A percentile compares a stretch with the other conserved stretches of the same genome.
phyloP scores from a whole-genome alignment of 1,140 invertebrate genomes.

The Micrasema minimum region DNA sequence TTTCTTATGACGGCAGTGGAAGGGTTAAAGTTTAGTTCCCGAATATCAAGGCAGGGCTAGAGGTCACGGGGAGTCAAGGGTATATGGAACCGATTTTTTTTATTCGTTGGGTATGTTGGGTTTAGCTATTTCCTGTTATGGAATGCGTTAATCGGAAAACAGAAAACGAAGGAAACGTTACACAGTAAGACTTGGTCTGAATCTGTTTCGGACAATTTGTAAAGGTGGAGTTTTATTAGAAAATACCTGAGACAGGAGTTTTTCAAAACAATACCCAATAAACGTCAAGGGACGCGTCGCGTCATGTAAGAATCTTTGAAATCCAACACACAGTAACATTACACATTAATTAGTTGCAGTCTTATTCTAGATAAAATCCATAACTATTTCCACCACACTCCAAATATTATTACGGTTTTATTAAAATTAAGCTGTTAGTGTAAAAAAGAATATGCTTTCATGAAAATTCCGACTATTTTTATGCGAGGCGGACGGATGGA shows the following conservation, averaged over 20 bases:
- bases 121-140: constrained; percentile 17
- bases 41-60: constrained; percentile 28
- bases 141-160: constrained; percentile 26
- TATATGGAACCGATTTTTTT: constrained; percentile 23
- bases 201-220: background rate
- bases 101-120: constrained; percentile 11
- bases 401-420: no score
- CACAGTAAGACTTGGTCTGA: background rate
- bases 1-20: background rate
- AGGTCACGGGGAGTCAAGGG: constrained; percentile 19
- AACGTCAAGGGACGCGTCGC: no score
- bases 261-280: background rate
- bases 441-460: no score
- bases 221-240: background rate
- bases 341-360: no score
- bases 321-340: no score
- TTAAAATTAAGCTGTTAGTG: no score
- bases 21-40: constrained; percentile 22
- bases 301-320: no score
- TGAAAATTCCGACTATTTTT: no score
- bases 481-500: no score
- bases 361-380: no score
- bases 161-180: constrained; percentile 3
- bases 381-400: no score
- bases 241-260: constrained; percentile 10